Conservation (phyloP, 1,140 invertebrate species). For the Brachionus rubens region DNA sequence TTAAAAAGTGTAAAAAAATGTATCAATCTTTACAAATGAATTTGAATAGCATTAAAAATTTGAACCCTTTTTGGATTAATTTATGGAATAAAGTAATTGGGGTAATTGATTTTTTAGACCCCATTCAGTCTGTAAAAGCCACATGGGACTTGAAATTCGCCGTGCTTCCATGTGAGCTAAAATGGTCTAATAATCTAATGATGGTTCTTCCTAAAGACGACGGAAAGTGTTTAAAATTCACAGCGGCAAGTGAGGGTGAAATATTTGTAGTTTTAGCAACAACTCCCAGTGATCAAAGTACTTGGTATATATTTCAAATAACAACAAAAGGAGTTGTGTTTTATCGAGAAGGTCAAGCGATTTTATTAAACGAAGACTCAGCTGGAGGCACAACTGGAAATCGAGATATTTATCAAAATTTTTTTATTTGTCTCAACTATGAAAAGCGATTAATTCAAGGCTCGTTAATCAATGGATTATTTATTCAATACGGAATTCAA, state of each 20-base stretch:
- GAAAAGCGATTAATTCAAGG: not conserved
- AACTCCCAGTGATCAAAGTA: slow-evolving; percentile 39
- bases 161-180: slow-evolving; percentile 22
- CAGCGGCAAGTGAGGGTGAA: slow-evolving; percentile 28
- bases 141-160: slow-evolving; percentile 44
- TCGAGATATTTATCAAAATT: slow-evolving; percentile 38
- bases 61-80: slow-evolving; percentile 37
- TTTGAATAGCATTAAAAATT: slow-evolving; percentile 12
- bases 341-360: slow-evolving; percentile 7
- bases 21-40: not conserved
- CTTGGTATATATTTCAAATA: slow-evolving; percentile 45
- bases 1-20: not conserved
- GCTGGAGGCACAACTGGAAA: slow-evolving; percentile 37
- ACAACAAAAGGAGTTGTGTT: slow-evolving; percentile 37
- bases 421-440: slow-evolving; percentile 42
- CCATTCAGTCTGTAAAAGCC: not conserved
- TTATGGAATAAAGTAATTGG: slow-evolving; percentile 29
- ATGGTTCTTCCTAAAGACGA: slow-evolving; percentile 6
- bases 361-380: slow-evolving; percentile 26
- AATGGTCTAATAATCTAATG: slow-evolving; percentile 43
- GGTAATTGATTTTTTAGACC: slow-evolving; percentile 34
- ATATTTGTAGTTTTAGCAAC: slow-evolving; percentile 35
- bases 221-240: slow-evolving; percentile 34
- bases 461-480: not conserved
- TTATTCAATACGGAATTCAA: slow-evolving; percentile 41